Evolutionary conservation across 2,888 invertebrate species (phyloP).

Genomic region (Listrodromus nycthemerus): DNA sequence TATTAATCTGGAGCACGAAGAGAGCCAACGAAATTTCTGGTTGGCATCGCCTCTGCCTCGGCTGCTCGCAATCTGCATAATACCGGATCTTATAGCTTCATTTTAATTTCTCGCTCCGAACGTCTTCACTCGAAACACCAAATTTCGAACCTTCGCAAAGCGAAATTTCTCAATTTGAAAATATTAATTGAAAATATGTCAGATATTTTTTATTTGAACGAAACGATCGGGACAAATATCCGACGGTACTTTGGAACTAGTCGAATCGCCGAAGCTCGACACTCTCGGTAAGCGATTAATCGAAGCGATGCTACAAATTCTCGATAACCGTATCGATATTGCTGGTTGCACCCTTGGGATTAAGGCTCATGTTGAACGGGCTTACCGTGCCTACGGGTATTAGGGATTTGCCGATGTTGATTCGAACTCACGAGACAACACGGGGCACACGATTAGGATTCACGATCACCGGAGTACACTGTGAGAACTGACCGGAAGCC

Average conservation of each 20-base stretch:
- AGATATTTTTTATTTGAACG: too few species aligned
- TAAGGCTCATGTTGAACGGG: neutral
- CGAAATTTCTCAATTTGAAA: slow-evolving; percentile 3
- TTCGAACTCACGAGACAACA: neutral
- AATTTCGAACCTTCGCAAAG: neutral
- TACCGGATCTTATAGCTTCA: slow-evolving; percentile 77
- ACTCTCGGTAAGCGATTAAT: neutral
- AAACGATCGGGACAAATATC: slow-evolving; percentile 32
- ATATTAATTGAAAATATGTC: too few species aligned
- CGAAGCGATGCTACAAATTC: neutral
- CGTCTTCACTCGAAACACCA: slow-evolving; percentile 24
- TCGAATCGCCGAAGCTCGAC: neutral
- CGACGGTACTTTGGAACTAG: neutral
- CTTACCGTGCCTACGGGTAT: neutral
- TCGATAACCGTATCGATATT: slow-evolving; percentile 15
- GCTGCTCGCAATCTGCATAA: slow-evolving; percentile 78
- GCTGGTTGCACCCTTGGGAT: neutral
- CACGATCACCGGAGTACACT: neutral
- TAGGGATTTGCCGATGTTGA: slow-evolving; percentile 18
- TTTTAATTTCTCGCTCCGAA: slow-evolving; percentile 39
- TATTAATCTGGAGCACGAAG: slow-evolving; percentile 81
- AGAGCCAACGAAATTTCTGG: slow-evolving; percentile 62
- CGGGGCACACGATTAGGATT: slow-evolving; percentile 1
- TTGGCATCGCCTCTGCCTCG: slow-evolving; percentile 21
- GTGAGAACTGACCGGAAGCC: neutral